phyloP scores from a whole-genome alignment of 2,888 invertebrate genomes.

The Heterodera filipjevi region DNA sequence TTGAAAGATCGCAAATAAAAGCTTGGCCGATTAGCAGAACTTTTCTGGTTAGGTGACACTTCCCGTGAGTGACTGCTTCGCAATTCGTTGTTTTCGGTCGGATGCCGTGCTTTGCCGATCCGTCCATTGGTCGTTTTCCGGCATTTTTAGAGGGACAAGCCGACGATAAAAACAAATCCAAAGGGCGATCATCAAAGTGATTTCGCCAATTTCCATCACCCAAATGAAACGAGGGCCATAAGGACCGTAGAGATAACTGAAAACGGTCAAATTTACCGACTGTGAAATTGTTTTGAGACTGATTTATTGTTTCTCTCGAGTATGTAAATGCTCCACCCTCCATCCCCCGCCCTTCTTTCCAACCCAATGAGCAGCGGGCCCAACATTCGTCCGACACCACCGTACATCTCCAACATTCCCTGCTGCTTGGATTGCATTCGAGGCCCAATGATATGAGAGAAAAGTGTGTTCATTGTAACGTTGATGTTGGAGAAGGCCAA shows the following conservation, averaged over 20 bases:
- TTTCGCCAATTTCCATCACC: constrained; percentile 30
- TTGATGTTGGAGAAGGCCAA: constrained; percentile 41
- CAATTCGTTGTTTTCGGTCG: background rate
- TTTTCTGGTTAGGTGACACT: background rate
- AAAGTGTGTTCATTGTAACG: constrained; percentile 41
- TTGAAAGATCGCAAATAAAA: no score
- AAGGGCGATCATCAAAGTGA: constrained; percentile 27
- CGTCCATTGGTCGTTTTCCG: background rate
- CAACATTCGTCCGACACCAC: constrained; percentile 28
- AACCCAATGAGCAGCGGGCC: constrained; percentile 31
- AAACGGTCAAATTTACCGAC: background rate
- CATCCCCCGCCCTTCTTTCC: no score
- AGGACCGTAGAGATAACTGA: constrained; percentile 24
- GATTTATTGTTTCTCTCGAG: background rate
- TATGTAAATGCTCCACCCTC: background rate
- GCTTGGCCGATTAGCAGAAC: background rate
- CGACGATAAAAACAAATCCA: constrained; percentile 28
- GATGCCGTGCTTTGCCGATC: background rate
- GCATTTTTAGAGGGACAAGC: constrained; percentile 35
- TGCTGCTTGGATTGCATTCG: constrained; percentile 29
- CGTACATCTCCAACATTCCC: constrained; percentile 31
- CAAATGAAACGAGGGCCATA: constrained; percentile 32
- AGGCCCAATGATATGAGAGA: constrained; percentile 30
- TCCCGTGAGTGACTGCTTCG: background rate
- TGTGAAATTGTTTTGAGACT: no score